Evolutionary conservation across 1,140 invertebrate species (phyloP).

Genomic region (Neomicropteryx cornuta): DNA sequence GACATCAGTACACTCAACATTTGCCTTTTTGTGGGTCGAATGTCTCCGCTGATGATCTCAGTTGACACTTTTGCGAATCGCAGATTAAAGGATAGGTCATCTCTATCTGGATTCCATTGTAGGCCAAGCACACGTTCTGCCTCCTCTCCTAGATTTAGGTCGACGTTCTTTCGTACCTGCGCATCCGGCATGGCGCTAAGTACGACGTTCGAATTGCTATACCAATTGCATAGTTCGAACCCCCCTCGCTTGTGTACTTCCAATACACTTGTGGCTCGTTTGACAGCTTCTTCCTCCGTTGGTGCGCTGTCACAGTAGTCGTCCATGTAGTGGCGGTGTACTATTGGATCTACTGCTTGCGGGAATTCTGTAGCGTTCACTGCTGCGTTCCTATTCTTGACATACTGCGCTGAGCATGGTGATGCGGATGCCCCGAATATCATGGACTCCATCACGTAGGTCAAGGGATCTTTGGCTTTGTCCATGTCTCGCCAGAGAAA

Average conservation of each 20-base stretch:
- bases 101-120: constrained; percentile 6
- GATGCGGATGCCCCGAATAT: constrained; percentile 17
- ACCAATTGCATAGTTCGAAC: constrained; percentile 10
- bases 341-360: constrained; percentile 10
- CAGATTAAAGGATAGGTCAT: constrained; percentile 9
- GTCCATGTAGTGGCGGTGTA: constrained; percentile 20
- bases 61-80: constrained; percentile 4
- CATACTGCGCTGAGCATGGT: constrained; percentile 12
- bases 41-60: neutral
- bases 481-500: constrained; percentile 19
- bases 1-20: constrained; percentile 10
- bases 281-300: constrained; percentile 9
- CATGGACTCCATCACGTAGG: constrained; percentile 14
- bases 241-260: constrained; percentile 9
- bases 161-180: neutral
- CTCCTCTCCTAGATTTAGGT: constrained; percentile 1
- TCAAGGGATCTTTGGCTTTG: neutral
- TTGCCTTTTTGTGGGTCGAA: constrained; percentile 12
- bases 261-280: constrained; percentile 8
- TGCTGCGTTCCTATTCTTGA: constrained; percentile 16
- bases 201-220: constrained; percentile 6
- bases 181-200: neutral
- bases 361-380: constrained; percentile 11
- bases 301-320: constrained; percentile 18
- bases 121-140: constrained; percentile 9